phyloP scores from a whole-genome alignment of 1,140 invertebrate genomes.

The Capitella teleta region DNA sequence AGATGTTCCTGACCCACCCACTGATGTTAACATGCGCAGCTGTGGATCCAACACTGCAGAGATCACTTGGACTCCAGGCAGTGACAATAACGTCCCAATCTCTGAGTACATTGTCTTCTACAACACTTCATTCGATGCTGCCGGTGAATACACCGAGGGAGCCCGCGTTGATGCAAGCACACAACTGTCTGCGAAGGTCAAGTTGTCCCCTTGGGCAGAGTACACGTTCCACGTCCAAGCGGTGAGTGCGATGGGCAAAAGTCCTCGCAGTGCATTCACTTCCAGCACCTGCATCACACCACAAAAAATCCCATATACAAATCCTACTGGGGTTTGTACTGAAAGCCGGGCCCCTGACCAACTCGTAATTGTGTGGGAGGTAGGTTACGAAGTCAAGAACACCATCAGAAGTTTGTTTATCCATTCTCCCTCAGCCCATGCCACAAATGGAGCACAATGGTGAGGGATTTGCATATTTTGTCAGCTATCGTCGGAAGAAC shows the following conservation, averaged over 20 bases:
- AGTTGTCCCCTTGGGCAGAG: constrained; percentile 68
- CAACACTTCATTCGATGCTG: constrained; percentile 80
- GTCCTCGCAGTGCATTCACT: constrained; percentile 68
- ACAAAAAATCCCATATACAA: constrained; percentile 78
- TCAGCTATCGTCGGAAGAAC: not conserved
- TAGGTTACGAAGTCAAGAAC: constrained; percentile 20
- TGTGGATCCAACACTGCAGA: constrained; percentile 44
- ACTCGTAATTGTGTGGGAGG: constrained; percentile 87
- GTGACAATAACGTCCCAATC: constrained; percentile 89
- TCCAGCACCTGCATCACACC: constrained; percentile 70
- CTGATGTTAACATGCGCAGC: not conserved
- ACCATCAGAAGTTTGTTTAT: not conserved
- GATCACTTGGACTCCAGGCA: constrained; percentile 72
- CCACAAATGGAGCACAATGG: constrained; percentile 9
- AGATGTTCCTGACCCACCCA: constrained; percentile 2
- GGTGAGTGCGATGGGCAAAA: constrained; percentile 85
- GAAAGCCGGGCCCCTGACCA: constrained; percentile 76
- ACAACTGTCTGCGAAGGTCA: not conserved
- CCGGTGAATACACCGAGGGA: constrained; percentile 48
- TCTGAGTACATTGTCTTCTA: constrained; percentile 81
- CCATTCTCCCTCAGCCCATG: constrained; percentile 7
- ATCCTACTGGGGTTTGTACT: constrained; percentile 87
- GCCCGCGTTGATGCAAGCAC: not conserved
- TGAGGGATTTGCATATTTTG: constrained; percentile 8
- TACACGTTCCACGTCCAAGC: constrained; percentile 93